A percentile compares a stretch with the other conserved stretches of the same genome.
phyloP scores from a whole-genome alignment of 2,113 vertebrate species.

The Forbesichthys agassizii region DNA sequence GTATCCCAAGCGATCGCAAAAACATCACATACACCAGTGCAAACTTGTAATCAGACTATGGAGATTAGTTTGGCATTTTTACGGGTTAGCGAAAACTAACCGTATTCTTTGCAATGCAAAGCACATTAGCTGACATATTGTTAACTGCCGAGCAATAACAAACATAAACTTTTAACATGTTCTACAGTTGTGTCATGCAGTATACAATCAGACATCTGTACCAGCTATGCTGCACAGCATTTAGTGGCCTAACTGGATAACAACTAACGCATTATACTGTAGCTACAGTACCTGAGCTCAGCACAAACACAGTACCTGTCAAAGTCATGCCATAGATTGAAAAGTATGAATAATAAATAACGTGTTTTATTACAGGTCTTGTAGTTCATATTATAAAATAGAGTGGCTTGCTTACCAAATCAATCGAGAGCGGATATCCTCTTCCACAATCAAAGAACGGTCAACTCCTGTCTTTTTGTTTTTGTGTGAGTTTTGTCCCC shows the following conservation, averaged over 20 bases:
- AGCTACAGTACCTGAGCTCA: slow-evolving; percentile 6
- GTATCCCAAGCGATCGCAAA: slow-evolving; percentile 31
- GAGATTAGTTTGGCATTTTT: background rate
- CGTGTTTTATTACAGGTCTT: slow-evolving; percentile 9
- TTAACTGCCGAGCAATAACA: too few species aligned
- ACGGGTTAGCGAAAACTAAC: too few species aligned
- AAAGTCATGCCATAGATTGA: background rate
- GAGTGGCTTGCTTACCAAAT: slow-evolving; percentile 61
- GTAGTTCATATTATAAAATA: slow-evolving; percentile 25
- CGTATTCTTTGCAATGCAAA: too few species aligned
- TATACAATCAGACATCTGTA: too few species aligned
- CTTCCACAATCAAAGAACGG: slow-evolving; percentile 61
- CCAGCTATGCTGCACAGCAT: slow-evolving; percentile 18
- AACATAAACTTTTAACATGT: too few species aligned
- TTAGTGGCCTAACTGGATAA: slow-evolving; percentile 1
- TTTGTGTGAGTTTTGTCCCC: slow-evolving; percentile 56
- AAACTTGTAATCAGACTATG: slow-evolving; percentile 11
- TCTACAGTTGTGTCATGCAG: too few species aligned
- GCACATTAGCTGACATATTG: too few species aligned
- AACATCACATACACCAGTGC: slow-evolving; percentile 33
- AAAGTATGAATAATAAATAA: slow-evolving; percentile 22
- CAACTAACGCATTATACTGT: background rate
- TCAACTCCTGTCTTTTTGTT: slow-evolving; percentile 54
- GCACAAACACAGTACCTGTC: background rate
- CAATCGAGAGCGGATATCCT: slow-evolving; percentile 62